These are phyloP conservation scores for Leucania comma DNA, from an alignment of 2,888 invertebrate species.

Conservation along the genomic window DNA sequence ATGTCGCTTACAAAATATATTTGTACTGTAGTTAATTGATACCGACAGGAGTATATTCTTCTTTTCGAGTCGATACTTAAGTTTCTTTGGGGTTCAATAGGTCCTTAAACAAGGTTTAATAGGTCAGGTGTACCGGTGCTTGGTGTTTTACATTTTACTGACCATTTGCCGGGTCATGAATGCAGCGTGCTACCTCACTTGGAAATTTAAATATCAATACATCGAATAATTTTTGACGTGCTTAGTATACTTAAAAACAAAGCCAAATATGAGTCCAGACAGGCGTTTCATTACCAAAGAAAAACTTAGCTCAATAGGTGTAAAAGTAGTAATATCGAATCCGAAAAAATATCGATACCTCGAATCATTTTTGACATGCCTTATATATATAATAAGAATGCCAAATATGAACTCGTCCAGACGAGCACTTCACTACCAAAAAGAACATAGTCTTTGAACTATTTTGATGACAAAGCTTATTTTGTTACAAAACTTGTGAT, in stretches of 20 bases:
- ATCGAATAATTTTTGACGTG: too few relatives aligned
- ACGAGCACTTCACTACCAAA: slow-evolving; percentile 29
- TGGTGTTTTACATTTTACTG: too few relatives aligned
- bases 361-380: not conserved
- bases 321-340: too few relatives aligned
- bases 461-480: slow-evolving; percentile 24
- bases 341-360: too few relatives aligned
- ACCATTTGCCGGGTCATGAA: too few relatives aligned
- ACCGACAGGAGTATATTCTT: too few relatives aligned
- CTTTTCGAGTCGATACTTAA: too few relatives aligned
- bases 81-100: too few relatives aligned
- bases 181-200: too few relatives aligned
- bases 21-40: too few relatives aligned
- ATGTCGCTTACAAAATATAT: not conserved
- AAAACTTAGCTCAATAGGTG: not conserved
- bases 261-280: slow-evolving; percentile 38
- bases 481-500: slow-evolving; percentile 24
- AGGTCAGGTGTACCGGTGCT: too few relatives aligned
- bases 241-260: not conserved
- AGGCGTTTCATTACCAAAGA: slow-evolving; percentile 18
- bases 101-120: too few relatives aligned
- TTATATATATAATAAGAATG: not conserved
- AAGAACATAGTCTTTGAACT: slow-evolving; percentile 10
- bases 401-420: slow-evolving; percentile 30
- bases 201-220: not conserved